Conservation (phyloP, 2,113 vertebrate species). For the Rhabdornis inornatus region DNA sequence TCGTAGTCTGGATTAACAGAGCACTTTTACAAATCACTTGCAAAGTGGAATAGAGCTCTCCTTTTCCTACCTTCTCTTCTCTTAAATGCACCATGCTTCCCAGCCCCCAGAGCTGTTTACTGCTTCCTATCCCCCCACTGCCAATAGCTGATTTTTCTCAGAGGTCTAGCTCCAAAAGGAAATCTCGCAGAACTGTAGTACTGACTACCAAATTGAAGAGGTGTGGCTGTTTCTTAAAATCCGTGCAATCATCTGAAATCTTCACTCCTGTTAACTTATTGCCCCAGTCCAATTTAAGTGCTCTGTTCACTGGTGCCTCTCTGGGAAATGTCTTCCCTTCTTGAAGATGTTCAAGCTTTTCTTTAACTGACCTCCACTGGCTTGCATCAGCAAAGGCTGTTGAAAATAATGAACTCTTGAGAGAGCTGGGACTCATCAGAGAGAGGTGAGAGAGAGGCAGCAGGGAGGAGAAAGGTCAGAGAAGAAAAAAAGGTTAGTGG, state of each 20-base stretch:
- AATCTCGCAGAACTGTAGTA: neutral
- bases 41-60: neutral
- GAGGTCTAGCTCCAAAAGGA: neutral
- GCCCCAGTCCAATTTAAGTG: neutral
- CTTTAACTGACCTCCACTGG: neutral
- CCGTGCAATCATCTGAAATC: neutral
- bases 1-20: neutral
- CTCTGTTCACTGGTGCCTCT: neutral
- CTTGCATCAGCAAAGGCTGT: neutral
- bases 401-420: constrained; percentile 31
- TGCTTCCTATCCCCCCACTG: neutral
- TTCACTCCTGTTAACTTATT: neutral
- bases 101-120: neutral
- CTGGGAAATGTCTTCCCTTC: neutral
- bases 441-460: neutral
- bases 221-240: neutral
- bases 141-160: neutral
- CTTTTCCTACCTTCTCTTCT: neutral
- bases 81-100: neutral
- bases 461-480: neutral
- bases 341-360: neutral
- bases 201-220: neutral
- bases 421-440: neutral
- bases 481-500: neutral
- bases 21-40: neutral